Conservation (phyloP, 2,888 invertebrate genomes). For the Zootermopsis nevadensis region DNA sequence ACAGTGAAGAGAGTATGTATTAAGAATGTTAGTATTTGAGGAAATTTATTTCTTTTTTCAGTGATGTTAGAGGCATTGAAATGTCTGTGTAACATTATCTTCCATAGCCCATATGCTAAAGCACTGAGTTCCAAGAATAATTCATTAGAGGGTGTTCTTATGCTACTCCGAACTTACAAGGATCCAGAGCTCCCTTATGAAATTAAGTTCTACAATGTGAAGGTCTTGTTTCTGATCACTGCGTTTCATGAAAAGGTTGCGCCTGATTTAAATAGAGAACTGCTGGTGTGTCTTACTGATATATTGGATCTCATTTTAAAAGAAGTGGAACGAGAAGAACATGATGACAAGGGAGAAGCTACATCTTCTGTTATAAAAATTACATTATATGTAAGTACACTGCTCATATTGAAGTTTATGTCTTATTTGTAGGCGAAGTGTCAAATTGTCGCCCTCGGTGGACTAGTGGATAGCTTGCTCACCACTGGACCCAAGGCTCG, state of each 20-base stretch:
- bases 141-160: conserved; percentile 77
- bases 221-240: conserved; percentile 88
- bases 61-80: conserved; percentile 84
- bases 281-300: conserved; percentile 75
- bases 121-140: conserved; percentile 71
- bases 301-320: conserved; percentile 74
- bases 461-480: no score
- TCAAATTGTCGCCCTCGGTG: no score
- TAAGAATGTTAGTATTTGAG: no score
- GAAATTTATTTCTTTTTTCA: conserved; percentile 56
- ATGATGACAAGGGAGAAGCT: conserved; percentile 45
- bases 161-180: conserved; percentile 76
- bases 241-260: conserved; percentile 81
- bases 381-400: conserved; percentile 44
- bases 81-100: conserved; percentile 89
- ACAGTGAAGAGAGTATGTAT: no score
- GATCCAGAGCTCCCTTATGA: conserved; percentile 74
- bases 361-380: conserved; percentile 45
- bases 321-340: conserved; percentile 58
- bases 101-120: conserved; percentile 76
- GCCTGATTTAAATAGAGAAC: conserved; percentile 72
- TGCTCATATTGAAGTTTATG: no score
- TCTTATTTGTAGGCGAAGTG: no score
- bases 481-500: no score
- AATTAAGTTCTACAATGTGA: conserved; percentile 87